phyloP scores from a whole-genome alignment of 2,888 invertebrate genomes.

The Drosophila melanosoma region DNA sequence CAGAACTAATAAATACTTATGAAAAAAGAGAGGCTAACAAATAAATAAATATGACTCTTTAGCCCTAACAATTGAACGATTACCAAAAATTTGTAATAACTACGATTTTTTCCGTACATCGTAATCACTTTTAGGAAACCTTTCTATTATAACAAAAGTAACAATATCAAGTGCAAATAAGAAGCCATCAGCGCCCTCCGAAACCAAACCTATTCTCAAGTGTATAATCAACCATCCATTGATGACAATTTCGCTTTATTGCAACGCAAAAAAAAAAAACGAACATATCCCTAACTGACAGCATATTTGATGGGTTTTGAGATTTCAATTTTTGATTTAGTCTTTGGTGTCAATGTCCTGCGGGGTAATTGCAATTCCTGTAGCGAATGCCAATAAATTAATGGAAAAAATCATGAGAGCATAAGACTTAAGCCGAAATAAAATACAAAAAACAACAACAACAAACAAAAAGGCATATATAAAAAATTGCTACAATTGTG shows the following conservation, averaged over 20 bases:
- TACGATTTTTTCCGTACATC: neutral
- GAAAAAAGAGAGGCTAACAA: neutral
- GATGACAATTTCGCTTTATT: slow-evolving; percentile 9
- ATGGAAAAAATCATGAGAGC: slow-evolving; percentile 73
- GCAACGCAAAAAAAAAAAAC: neutral
- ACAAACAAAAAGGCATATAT: slow-evolving; percentile 21
- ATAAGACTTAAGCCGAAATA: slow-evolving; percentile 63
- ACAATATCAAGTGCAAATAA: neutral
- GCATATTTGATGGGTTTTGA: slow-evolving; percentile 40
- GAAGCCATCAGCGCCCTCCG: neutral
- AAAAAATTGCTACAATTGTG: slow-evolving; percentile 58
- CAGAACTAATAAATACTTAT: neutral
- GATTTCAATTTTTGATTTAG: slow-evolving; percentile 23
- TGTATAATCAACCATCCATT: slow-evolving; percentile 8
- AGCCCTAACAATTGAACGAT: neutral
- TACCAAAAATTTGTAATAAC: neutral
- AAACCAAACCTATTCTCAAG: neutral
- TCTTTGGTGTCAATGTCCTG: slow-evolving; percentile 50
- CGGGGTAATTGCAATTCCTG: slow-evolving; percentile 43
- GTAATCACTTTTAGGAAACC: neutral
- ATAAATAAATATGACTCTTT: neutral
- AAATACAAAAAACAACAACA: slow-evolving; percentile 39
- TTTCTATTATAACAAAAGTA: neutral
- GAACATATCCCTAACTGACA: slow-evolving; percentile 26
- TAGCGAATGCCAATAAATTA: slow-evolving; percentile 64